Percentiles rank a stretch among this genome's conserved stretches.
Conservation (phyloP, 2,888 invertebrate genomes). For the Fragum sueziense region DNA sequence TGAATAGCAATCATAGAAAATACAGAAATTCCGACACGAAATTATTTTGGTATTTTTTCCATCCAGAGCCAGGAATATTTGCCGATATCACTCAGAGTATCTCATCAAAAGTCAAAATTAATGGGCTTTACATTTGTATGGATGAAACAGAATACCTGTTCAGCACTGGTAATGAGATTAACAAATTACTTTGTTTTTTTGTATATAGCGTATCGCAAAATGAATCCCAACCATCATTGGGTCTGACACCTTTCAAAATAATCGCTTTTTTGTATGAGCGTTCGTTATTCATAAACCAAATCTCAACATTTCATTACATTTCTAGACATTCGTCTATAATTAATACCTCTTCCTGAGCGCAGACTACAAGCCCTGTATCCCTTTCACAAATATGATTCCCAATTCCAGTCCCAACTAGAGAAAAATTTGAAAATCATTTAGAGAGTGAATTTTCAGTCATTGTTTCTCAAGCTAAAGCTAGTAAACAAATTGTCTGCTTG, state of each 20-base stretch:
- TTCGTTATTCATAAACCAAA: constrained; percentile 13
- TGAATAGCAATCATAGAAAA: constrained; percentile 24
- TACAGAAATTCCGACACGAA: constrained; percentile 44
- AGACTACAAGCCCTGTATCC: too few relatives aligned
- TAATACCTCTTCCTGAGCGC: background rate
- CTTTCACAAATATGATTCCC: too few relatives aligned
- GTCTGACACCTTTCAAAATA: constrained; percentile 47
- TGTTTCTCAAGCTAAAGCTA: too few relatives aligned
- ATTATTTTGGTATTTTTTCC: constrained; percentile 40
- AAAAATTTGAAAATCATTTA: too few relatives aligned
- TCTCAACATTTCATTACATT: constrained; percentile 1
- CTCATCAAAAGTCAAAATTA: constrained; percentile 56
- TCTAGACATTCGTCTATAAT: background rate
- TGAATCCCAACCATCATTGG: constrained; percentile 23
- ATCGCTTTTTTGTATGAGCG: background rate
- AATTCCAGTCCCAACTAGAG: too few relatives aligned
- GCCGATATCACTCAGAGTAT: constrained; percentile 48
- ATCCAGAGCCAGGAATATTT: constrained; percentile 16
- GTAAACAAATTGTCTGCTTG: too few relatives aligned
- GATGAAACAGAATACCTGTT: constrained; percentile 50
- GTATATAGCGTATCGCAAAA: constrained; percentile 40
- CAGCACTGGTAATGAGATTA: constrained; percentile 40
- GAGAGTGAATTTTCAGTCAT: too few relatives aligned
- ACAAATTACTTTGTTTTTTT: constrained; percentile 56
- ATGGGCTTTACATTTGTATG: constrained; percentile 41